phyloP scores from a whole-genome alignment of 2,797 vertebrate genomes.

The Atherinosoma microstoma region DNA sequence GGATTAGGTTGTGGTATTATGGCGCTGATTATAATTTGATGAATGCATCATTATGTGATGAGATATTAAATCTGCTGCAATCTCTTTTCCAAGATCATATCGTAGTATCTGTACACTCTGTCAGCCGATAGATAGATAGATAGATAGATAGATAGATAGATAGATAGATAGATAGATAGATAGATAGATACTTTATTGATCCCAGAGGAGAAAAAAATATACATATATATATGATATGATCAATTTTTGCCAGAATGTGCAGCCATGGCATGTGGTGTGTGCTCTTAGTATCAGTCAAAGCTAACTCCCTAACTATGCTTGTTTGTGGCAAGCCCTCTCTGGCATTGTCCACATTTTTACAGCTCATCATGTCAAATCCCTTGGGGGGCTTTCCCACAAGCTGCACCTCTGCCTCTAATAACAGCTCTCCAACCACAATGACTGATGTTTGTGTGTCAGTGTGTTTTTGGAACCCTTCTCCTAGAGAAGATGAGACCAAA shows the following conservation, averaged over 20 bases:
- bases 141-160: no score
- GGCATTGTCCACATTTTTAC: conserved; percentile 58
- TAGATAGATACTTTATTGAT: no score
- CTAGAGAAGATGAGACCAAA: conserved; percentile 54
- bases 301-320: conserved; percentile 38
- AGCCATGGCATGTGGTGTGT: conserved; percentile 23
- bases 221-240: not conserved
- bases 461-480: conserved; percentile 49
- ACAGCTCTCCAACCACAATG: conserved; percentile 19
- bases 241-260: conserved; percentile 15
- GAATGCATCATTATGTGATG: conserved; percentile 62
- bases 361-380: conserved; percentile 43
- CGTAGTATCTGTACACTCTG: conserved; percentile 4
- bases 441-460: conserved; percentile 44
- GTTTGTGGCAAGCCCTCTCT: conserved; percentile 37
- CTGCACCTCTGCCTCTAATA: conserved; percentile 29
- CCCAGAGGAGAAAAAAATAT: not conserved
- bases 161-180: no score
- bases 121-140: not conserved
- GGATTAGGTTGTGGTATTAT: conserved; percentile 56
- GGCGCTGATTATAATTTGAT: conserved; percentile 58
- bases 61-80: conserved; percentile 56
- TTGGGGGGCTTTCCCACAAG: conserved; percentile 39
- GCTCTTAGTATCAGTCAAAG: conserved; percentile 7
- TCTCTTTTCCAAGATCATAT: conserved; percentile 57